Base-by-base conservation (phyloP, 2,888 invertebrate genomes). In the Drosophila paramelanica region DNA sequence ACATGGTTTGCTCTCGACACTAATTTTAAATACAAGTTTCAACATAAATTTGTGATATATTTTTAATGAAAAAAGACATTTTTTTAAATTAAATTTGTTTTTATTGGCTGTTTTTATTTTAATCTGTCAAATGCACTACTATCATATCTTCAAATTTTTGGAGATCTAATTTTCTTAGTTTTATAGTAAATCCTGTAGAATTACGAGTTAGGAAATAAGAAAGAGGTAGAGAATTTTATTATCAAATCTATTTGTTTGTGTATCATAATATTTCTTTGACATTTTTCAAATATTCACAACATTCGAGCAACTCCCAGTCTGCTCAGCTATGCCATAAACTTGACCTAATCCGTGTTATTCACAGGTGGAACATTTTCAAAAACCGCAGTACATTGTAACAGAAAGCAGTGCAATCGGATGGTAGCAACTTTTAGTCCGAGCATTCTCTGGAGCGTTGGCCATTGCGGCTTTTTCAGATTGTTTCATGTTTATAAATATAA, bases 401-500 rank as follows among this genome's bases (percentile, higher is more conserved):
- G 70, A 62, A 72, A 84, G 51, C 66, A 80, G 38, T 45, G 57
- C 75, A 84, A 82, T 81, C 88, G 67, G 81, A 75, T 70, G 62
- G 72, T 43, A 67, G 57, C 77, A 67, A 58, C 57, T 47, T 41
- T 23, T 23, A 8, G 38, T 27, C 10, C 38, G 27, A 38, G 25
- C 38, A 55, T 46, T 66, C 52, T 38, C 25, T 13, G 36, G 53
- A 45, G 41, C 47, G 42, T 51, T 67, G 31, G 33, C 38, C 60
- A 67, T 69, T 78, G 65, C 53, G 74, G 71, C 52, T 56, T 59
- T 56, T 66, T 38, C 73, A 45, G 57, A 39, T 56, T 47, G 38
- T 49, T 52, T 38, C 73, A 56, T 73, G 66, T 73, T 88, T 73
- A 77, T 88, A 82, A 82, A 88, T 69, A 82, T 64, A 68, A 64